A percentile compares a stretch with the other conserved stretches of the same genome.
phyloP scores from a whole-genome alignment of 2,888 invertebrate genomes.

The Philereme vetulata region DNA sequence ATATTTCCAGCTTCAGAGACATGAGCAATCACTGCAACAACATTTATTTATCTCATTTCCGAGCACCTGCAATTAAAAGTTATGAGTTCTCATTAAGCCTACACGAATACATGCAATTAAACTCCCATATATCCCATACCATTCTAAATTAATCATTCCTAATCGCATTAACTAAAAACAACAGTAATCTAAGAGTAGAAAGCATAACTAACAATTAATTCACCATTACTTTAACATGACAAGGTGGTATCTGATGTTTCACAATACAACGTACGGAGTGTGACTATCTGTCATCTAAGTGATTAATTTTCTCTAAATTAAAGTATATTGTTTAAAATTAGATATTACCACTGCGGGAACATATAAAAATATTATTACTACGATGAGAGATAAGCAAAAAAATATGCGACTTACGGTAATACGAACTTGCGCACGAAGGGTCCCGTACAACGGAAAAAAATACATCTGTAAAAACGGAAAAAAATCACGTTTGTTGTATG shows the following conservation, averaged over 20 bases:
- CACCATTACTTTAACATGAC: conserved; percentile 53
- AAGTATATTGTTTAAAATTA: conserved; percentile 8
- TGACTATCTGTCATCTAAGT: conserved; percentile 49
- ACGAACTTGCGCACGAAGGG: too few relatives aligned
- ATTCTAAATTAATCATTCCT: conserved; percentile 28
- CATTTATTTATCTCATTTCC: too few relatives aligned
- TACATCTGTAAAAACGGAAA: too few relatives aligned
- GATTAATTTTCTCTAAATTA: conserved; percentile 49
- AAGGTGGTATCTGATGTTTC: conserved; percentile 31
- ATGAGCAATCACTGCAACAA: too few relatives aligned
- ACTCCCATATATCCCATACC: conserved; percentile 21
- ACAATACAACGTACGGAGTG: conserved; percentile 37
- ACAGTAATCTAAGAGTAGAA: conserved; percentile 48
- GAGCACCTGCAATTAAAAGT: background rate
- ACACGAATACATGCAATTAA: conserved; percentile 23
- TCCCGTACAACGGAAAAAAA: too few relatives aligned
- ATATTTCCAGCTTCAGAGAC: too few relatives aligned
- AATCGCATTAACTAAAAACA: conserved; percentile 31
- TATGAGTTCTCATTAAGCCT: conserved; percentile 10
- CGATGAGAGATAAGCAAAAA: too few relatives aligned
- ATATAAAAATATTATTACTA: too few relatives aligned
- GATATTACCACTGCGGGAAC: too few relatives aligned
- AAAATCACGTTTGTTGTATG: too few relatives aligned
- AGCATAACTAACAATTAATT: conserved; percentile 66
- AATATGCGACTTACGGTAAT: too few relatives aligned